Percentiles rank a stretch among this genome's conserved stretches.
phyloP scores from a whole-genome alignment of 1,140 invertebrate genomes.

The Hylyphantes graminicola region DNA sequence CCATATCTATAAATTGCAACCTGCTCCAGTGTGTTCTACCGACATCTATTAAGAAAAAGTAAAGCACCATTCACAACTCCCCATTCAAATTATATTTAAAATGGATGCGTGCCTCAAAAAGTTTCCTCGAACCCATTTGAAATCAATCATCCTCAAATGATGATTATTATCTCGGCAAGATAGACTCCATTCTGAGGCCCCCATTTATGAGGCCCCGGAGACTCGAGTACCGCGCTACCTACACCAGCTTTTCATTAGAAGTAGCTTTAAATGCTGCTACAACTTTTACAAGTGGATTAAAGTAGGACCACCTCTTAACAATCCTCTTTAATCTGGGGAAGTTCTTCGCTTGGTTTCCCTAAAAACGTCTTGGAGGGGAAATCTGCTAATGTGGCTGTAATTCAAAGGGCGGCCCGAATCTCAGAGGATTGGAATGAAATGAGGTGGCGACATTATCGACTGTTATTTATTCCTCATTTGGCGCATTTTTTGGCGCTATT shows the following conservation, averaged over 20 bases:
- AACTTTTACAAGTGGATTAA: constrained; percentile 54
- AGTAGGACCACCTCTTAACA: constrained; percentile 13
- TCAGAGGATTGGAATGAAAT: constrained; percentile 3
- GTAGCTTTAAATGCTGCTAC: constrained; percentile 48
- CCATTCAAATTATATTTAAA: constrained; percentile 24
- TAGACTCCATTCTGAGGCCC: background rate
- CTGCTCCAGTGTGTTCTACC: constrained; percentile 4
- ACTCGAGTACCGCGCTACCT: constrained; percentile 2
- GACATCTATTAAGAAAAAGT: background rate
- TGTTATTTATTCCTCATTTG: constrained; percentile 49
- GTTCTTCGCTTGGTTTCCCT: constrained; percentile 8
- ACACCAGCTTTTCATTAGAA: constrained; percentile 50
- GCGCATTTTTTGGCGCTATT: constrained; percentile 12
- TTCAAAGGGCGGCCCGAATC: constrained; percentile 36
- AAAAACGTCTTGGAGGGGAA: constrained; percentile 47
- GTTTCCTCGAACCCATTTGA: constrained; percentile 25
- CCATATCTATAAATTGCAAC: constrained; percentile 26
- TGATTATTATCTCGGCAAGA: constrained; percentile 39
- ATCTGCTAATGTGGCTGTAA: constrained; percentile 45
- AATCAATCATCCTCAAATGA: constrained; percentile 57
- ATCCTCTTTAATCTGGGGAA: constrained; percentile 55
- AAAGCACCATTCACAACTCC: constrained; percentile 1
- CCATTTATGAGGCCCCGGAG: constrained; percentile 44
- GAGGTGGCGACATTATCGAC: constrained; percentile 24
- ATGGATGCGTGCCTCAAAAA: constrained; percentile 34